These are phyloP conservation scores for Choloepus hoffmanni DNA, from an alignment of 2,113 vertebrate species.

Conservation along the genomic window DNA sequence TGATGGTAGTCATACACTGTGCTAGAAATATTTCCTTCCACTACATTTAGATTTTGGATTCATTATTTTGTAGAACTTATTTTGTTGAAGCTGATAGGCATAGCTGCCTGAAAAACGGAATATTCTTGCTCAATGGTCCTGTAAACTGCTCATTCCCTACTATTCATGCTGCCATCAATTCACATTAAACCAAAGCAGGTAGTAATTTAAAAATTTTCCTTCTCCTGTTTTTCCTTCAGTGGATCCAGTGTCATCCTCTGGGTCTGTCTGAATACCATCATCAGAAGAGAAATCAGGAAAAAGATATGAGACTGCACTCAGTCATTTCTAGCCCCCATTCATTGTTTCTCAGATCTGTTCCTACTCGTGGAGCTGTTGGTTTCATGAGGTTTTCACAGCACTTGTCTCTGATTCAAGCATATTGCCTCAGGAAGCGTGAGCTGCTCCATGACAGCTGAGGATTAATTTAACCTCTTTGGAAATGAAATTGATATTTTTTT, in stretches of 20 bases:
- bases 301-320: background rate
- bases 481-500: background rate
- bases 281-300: background rate
- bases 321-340: background rate
- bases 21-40: background rate
- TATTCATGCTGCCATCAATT: background rate
- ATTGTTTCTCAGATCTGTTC: background rate
- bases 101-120: background rate
- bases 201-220: background rate
- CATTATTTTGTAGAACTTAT: conserved; percentile 20
- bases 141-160: background rate
- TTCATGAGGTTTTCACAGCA: background rate
- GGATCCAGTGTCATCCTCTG: background rate
- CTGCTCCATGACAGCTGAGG: background rate
- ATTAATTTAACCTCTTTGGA: background rate
- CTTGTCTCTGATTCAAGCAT: background rate
- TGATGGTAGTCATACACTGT: background rate
- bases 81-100: background rate
- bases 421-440: background rate
- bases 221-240: background rate
- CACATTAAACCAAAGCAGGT: background rate
- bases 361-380: background rate
- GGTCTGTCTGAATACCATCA: background rate
- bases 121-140: background rate
- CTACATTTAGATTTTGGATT: background rate